Base-by-base conservation (phyloP, 2,888 invertebrate genomes). In the Agrochola macilenta region DNA sequence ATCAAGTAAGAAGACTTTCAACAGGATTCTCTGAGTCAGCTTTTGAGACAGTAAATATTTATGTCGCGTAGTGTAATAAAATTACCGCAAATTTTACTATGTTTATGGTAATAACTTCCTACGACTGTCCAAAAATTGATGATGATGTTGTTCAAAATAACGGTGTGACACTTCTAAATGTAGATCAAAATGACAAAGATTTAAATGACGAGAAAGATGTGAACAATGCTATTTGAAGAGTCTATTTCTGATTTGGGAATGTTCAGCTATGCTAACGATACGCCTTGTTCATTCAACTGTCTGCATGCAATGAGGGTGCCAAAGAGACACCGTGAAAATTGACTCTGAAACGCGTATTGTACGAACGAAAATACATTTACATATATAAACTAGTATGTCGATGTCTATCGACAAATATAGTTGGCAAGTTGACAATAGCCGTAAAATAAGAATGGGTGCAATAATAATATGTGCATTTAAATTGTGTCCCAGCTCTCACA, bases 1-100 rank as follows among this genome's bases (percentile, higher is more conserved):
- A 91, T 91, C 90, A 91, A 93, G 92, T 92, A 92, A 92, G 89
- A 87, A 91, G 91, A 95, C 96, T 96, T 96, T 96, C 96, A 93
- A 95, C 95, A 95, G 96, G 95, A 96, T 94, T 93, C 92, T 88
- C 90, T 91, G 91, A 91, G 88, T 89, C 90, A 92, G 75, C 78
- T 85, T 77, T 79, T 82, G 86, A 88, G 76, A 81, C 82, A 75
- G 76, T 87, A 81, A 88, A 89, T 76, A 86, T 89, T 89, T 87
- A 89, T 86, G 79, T 70, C 73, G 78, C 76, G 78, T 81, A 81
- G 60, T 66, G 72, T 83, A 88, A 89, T 86, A 76, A 89, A 89
- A 92, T 91, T 90, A 89, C 85, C 82, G 77, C 81, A 90, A 93
- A 92, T 91, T 91, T 84, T 84, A 89, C 87, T 86, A 89, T 84